Percentiles rank a stretch among this genome's conserved stretches.
Evolutionary conservation across 2,797 vertebrate genomes (phyloP).

Genomic region (Anas bernieri): DNA sequence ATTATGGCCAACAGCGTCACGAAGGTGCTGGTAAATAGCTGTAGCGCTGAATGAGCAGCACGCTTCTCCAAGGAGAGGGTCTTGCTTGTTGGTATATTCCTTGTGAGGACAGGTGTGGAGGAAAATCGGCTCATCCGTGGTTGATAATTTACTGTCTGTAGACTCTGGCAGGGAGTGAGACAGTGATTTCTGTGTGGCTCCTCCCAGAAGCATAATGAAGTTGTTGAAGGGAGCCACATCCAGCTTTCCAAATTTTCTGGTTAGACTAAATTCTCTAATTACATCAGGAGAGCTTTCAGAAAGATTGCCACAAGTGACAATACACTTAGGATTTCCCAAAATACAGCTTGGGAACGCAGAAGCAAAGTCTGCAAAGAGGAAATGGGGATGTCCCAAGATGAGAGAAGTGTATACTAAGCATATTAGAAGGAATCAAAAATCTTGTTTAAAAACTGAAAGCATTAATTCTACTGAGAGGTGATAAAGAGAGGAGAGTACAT

Average conservation of each 20-base stretch:
- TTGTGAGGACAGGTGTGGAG: neutral
- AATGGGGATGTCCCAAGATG: neutral
- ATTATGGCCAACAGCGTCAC: conserved; percentile 1
- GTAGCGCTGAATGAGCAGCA: neutral
- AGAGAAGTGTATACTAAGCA: neutral
- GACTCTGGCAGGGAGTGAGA: neutral
- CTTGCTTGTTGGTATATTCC: neutral
- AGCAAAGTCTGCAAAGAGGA: conserved; percentile 5
- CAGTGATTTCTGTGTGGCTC: neutral
- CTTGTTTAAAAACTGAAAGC: conserved; percentile 12
- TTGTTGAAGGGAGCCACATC: conserved; percentile 1
- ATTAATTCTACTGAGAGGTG: neutral
- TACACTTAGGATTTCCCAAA: neutral
- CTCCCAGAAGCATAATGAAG: conserved; percentile 1
- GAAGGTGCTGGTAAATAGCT: conserved; percentile 44
- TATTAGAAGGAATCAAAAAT: conserved; percentile 1
- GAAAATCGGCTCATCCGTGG: neutral
- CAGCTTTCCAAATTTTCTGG: neutral
- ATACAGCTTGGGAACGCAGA: neutral
- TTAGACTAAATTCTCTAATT: neutral
- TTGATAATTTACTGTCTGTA: conserved; percentile 30
- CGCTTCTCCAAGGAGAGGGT: neutral
- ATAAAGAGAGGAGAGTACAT: neutral
- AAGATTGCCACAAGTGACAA: neutral
- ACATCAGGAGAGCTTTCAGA: neutral